Percentiles rank a stretch among this genome's conserved stretches.
These are phyloP conservation scores for Megaleporinus macrocephalus DNA, from an alignment of 2,113 vertebrate genomes.

Conservation along the genomic window DNA sequence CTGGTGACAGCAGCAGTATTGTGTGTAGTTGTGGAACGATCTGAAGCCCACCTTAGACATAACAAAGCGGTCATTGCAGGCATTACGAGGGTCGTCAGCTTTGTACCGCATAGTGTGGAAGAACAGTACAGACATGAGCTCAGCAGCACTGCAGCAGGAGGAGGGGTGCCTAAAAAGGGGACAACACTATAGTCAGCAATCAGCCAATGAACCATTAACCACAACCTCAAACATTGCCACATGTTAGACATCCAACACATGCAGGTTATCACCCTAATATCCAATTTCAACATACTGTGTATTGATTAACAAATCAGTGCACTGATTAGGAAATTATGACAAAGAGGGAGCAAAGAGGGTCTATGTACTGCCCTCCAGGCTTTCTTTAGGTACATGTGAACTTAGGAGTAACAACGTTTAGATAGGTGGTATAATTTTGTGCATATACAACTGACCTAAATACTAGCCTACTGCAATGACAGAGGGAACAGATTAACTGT, in stretches of 20 bases:
- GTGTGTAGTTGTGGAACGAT: neutral
- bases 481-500: neutral
- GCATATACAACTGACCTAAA: neutral
- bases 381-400: neutral
- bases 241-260: slow-evolving; percentile 28
- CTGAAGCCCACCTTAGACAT: slow-evolving; percentile 78
- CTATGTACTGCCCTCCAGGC: neutral
- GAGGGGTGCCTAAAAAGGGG: slow-evolving; percentile 77
- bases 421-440: no score
- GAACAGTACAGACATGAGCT: slow-evolving; percentile 85
- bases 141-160: slow-evolving; percentile 84
- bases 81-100: slow-evolving; percentile 72
- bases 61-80: slow-evolving; percentile 84
- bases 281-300: neutral
- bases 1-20: neutral
- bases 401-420: no score
- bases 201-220: neutral
- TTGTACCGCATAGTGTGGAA: slow-evolving; percentile 86
- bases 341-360: neutral
- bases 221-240: slow-evolving; percentile 52
- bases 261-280: slow-evolving; percentile 34
- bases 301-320: slow-evolving; percentile 2
- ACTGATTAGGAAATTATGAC: neutral
- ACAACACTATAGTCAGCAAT: neutral
- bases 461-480: neutral